Base-by-base conservation (phyloP, 2,888 invertebrate genomes). In the Thereva nobilitata region DNA sequence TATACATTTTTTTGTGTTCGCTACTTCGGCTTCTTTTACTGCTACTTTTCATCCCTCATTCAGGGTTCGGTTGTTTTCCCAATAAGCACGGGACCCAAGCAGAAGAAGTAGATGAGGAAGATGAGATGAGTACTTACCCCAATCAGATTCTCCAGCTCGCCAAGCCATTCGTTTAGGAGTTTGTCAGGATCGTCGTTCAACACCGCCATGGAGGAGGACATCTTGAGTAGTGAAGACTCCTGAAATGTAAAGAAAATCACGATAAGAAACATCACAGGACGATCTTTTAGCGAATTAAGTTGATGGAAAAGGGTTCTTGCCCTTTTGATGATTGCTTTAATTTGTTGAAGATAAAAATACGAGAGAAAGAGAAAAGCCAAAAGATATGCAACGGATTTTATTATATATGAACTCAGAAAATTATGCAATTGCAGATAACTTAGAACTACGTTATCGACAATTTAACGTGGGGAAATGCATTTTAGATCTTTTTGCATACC, bases 131-230 rank as follows among this genome's bases (percentile, higher is more conserved):
- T 55, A 71, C 83, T 84, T 75, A 85, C 85, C 81, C 83, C 81
- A 68, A 84, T 83, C 64, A 85, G 78, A 72, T 78, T 83, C 77
- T 85, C 84, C 72, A 85, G 77, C 75, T 85, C 84, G 66, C 84
- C 84, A 37, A 85, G 80, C 84, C 85, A 85, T 69, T 83, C 83
- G 76, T 84, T 84, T 72, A 85, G 78, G 67, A 84, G 80, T 72
- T 83, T 82, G 73, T 84, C 84, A 37, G 84, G 84, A 76, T 84
- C 84, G 65, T 72, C 72, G 38, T 67, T 67, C 52, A 70, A 38
- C 52, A 69, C 54, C 63, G 67, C 44, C 47, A 23, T 23, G 53
- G 68, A 66, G 35, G 70, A 47, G 34, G 69, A 59, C 70, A 70
- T 70, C 49, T 61, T 61, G 49, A 55, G 47, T 59, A 41, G 45